These are phyloP conservation scores for Microcebus murinus DNA, from an alignment of 2,113 vertebrate species.

Conservation along the genomic window DNA sequence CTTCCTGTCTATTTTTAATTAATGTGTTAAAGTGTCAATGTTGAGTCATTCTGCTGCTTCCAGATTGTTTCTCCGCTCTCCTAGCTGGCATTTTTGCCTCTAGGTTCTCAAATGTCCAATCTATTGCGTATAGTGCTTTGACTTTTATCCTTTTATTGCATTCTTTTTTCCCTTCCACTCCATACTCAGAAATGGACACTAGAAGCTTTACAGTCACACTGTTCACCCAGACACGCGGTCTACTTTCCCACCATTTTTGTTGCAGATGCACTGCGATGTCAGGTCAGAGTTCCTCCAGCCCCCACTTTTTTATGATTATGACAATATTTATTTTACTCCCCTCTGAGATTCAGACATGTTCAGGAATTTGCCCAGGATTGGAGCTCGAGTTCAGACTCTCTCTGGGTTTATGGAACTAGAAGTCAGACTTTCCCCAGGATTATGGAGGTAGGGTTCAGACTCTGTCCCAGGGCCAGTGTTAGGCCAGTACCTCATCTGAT, in stretches of 20 bases:
- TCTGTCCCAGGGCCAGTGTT: neutral
- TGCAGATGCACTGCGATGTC: neutral
- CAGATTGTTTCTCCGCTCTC: neutral
- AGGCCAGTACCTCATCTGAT: neutral
- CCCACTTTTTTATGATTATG: neutral
- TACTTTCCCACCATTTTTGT: neutral
- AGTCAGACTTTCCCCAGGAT: neutral
- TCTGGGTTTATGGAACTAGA: too few relatives aligned
- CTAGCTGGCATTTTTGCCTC: neutral
- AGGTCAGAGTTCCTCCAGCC: neutral
- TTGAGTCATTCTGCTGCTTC: neutral
- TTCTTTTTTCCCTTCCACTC: neutral
- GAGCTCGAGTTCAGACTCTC: neutral
- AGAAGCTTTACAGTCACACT: neutral
- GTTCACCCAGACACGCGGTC: neutral
- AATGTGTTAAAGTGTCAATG: neutral
- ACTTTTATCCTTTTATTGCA: neutral
- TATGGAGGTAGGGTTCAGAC: neutral
- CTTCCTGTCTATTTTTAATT: neutral
- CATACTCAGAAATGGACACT: neutral
- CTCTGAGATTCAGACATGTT: neutral
- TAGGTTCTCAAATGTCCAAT: neutral
- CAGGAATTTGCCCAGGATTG: neutral
- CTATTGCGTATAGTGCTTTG: neutral
- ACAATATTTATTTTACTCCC: neutral